phyloP scores from a whole-genome alignment of 2,113 vertebrate species.

The Megaceryle torquata region DNA sequence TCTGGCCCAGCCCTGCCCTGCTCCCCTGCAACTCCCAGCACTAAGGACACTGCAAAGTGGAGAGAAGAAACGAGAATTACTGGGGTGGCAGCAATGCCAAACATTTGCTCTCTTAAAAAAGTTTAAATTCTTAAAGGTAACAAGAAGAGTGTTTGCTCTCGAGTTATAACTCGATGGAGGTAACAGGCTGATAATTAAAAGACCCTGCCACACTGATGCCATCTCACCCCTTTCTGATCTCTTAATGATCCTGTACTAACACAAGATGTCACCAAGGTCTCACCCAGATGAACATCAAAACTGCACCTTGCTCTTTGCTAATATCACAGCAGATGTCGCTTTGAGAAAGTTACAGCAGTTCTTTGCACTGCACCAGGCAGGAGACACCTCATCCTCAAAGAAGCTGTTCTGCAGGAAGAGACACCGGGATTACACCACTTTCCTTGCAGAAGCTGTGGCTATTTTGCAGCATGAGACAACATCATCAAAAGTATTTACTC shows the following conservation, averaged over 20 bases:
- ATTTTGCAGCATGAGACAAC: background rate
- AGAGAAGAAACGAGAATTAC: background rate
- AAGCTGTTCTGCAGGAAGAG: background rate
- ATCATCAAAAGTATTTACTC: background rate
- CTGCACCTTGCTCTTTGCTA: background rate
- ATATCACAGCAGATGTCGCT: background rate
- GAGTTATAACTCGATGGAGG: background rate
- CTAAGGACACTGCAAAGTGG: rapidly evolving
- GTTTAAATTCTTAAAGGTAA: background rate
- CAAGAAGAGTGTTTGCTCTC: background rate
- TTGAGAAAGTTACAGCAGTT: background rate
- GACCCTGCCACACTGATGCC: background rate
- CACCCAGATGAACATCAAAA: background rate
- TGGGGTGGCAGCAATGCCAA: background rate
- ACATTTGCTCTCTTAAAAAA: background rate
- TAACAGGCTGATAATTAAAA: background rate
- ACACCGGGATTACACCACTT: background rate
- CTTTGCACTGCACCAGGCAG: background rate
- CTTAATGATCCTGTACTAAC: background rate
- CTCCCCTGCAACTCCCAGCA: rapidly evolving
- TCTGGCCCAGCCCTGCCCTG: background rate
- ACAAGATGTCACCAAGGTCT: rapidly evolving
- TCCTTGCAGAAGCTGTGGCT: background rate
- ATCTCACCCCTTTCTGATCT: background rate
- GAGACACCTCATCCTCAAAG: background rate